Percentiles rank a stretch among this genome's conserved stretches.
phyloP scores from a whole-genome alignment of 2,113 vertebrate species.

The Psammodynastes pulverulentus region DNA sequence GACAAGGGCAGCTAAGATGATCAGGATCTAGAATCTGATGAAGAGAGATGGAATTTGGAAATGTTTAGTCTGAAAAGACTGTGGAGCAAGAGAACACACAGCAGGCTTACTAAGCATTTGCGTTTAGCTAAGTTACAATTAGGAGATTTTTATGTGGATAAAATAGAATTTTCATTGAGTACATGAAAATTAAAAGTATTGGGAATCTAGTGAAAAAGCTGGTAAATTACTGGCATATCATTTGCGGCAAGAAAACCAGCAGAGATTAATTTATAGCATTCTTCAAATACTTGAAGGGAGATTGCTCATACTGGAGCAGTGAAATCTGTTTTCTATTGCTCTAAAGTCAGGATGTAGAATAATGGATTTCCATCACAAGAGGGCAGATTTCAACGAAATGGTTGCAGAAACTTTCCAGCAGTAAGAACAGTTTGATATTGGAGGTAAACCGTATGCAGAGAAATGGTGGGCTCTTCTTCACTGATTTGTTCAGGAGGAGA shows the following conservation, averaged over 20 bases:
- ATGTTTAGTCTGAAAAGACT: neutral
- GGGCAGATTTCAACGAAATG: neutral
- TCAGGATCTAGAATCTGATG: neutral
- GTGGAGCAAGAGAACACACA: neutral
- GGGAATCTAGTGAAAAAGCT: neutral
- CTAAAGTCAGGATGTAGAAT: neutral
- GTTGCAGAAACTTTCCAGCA: neutral
- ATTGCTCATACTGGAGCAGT: neutral
- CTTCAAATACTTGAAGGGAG: neutral
- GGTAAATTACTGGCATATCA: neutral
- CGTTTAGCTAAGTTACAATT: neutral
- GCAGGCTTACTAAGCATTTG: neutral
- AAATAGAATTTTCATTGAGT: neutral
- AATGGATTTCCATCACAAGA: neutral
- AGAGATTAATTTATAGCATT: neutral
- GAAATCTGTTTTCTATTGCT: neutral
- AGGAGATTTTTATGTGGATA: neutral
- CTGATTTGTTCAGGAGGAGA: neutral
- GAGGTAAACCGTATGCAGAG: neutral
- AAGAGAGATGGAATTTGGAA: neutral
- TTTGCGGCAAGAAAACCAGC: neutral
- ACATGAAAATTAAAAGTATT: neutral
- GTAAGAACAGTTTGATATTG: neutral
- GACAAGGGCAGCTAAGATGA: neutral
- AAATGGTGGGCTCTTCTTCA: neutral